Evolutionary conservation across 2,797 vertebrate genomes (phyloP), one percentile per base, ranked within the genome.

Genomic region (Triplophysa bombifrons): DNA sequence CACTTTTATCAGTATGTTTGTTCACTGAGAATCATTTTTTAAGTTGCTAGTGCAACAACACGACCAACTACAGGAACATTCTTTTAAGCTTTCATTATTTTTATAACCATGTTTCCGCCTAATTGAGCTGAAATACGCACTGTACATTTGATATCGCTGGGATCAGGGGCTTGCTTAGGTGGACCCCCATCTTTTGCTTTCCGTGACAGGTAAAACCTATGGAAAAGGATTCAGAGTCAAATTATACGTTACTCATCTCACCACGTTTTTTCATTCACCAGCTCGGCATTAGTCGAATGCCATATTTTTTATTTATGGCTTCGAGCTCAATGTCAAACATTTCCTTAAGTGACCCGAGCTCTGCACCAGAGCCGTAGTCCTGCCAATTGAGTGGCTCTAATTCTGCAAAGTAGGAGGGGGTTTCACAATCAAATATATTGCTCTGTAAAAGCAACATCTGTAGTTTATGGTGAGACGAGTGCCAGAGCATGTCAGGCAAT

Each of bases 401-500:
- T 84, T 84, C 84, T 82, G 73, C 55, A 69, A 55, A 75, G 65
- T 67, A 41, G 71, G 69, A 78, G 71, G 56, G 79, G 65, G 65
- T 75, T 81, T 83, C 74, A 74, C 76, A 77, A 80, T 22, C 66
- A 64, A 66, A 87, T 76, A 79, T 69, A 80, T 78, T 80, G 66
- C 80, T 20, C 71, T 27, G 50, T 78, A 53, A 85, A 85, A 83
- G 78, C 76, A 81, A 63, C 74, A 63, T 60, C 38, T 63, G 51
- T 73, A 82, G 70, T 83, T 85, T 82, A 80, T 74, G 74, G 72
- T 83, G 76, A 48, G 48, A 79, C 41, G 22, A 68, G 25, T 71
- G 81, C 75, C 81, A 83, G 83, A 77, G 56, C 61, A 64, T 84
- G 82, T 85, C 81, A 80, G 82, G 79, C 69, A 78, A 79, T 83